Conservation (phyloP, 2,888 invertebrate species). For the Luperina testacea region DNA sequence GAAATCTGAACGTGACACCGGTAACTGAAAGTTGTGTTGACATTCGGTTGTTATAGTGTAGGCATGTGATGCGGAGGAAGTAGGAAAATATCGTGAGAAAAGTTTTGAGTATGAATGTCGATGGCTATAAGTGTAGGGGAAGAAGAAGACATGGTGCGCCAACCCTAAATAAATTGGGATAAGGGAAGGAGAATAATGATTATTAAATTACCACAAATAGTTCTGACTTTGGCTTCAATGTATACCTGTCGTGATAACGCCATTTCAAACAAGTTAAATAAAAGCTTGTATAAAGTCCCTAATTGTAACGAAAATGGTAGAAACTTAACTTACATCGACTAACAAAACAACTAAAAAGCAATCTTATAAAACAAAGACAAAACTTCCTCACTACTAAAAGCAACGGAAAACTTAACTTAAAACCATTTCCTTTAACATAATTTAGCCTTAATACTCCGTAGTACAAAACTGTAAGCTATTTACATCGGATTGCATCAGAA, state of each 20-base stretch:
- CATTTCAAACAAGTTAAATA: not conserved
- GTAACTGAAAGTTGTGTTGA: not conserved
- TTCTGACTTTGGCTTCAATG: not conserved
- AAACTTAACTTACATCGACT: not conserved
- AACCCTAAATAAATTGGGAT: not conserved
- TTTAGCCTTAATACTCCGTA: slow-evolving; percentile 47
- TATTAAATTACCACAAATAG: too few relatives aligned
- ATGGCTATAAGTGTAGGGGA: not conserved
- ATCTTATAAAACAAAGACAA: slow-evolving; percentile 31
- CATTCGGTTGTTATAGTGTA: not conserved
- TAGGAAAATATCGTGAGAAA: not conserved
- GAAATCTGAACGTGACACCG: not conserved
- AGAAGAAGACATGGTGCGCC: too few relatives aligned
- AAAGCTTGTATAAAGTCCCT: not conserved
- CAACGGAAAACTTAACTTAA: slow-evolving; percentile 51
- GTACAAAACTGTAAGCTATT: slow-evolving; percentile 69
- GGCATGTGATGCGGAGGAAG: not conserved
- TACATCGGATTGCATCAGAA: slow-evolving; percentile 69
- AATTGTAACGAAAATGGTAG: not conserved
- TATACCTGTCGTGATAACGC: not conserved
- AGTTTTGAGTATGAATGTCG: not conserved
- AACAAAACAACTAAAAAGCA: slow-evolving; percentile 10
- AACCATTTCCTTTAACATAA: slow-evolving; percentile 56
- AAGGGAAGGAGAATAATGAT: not conserved
- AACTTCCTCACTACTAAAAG: slow-evolving; percentile 39